Percentiles rank a stretch among this genome's conserved stretches.
These are phyloP conservation scores for Geotrupes spiniger DNA, from an alignment of 2,888 invertebrate species.

Conservation along the genomic window DNA sequence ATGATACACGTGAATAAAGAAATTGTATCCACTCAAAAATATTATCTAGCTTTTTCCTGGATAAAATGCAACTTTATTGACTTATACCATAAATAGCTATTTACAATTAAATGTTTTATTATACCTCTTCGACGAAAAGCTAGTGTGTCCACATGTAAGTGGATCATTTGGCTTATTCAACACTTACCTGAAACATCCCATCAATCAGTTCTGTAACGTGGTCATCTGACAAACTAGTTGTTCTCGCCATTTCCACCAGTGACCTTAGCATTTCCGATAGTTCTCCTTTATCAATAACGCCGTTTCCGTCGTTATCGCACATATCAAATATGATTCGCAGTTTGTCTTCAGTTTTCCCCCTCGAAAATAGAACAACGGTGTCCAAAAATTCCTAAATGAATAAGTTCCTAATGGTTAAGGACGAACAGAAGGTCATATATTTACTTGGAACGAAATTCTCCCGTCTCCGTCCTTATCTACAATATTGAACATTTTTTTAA, in stretches of 20 bases:
- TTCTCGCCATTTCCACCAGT: slow-evolving; percentile 88
- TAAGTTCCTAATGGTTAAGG: neutral
- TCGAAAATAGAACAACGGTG: slow-evolving; percentile 87
- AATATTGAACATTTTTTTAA: slow-evolving; percentile 96
- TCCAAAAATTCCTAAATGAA: slow-evolving; percentile 79
- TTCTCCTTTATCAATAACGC: slow-evolving; percentile 91
- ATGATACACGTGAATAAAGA: too few relatives aligned
- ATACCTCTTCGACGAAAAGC: too few relatives aligned
- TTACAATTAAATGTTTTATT: too few relatives aligned
- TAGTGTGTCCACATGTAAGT: too few relatives aligned
- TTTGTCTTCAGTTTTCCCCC: slow-evolving; percentile 91
- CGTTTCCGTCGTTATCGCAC: slow-evolving; percentile 94
- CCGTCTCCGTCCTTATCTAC: slow-evolving; percentile 94
- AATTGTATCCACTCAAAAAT: too few relatives aligned
- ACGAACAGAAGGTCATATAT: neutral
- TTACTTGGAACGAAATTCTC: slow-evolving; percentile 85
- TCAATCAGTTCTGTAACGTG: slow-evolving; percentile 90
- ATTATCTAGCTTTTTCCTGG: too few relatives aligned
- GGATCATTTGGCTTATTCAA: too few relatives aligned
- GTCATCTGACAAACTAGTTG: slow-evolving; percentile 84
- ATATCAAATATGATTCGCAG: slow-evolving; percentile 93
- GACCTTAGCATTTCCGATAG: slow-evolving; percentile 91
- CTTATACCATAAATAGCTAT: too few relatives aligned
- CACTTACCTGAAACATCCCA: slow-evolving; percentile 81
- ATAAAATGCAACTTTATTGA: too few relatives aligned